A percentile compares a stretch with the other conserved stretches of the same genome.
phyloP scores from a whole-genome alignment of 2,113 vertebrate genomes.

The Triplophysa rosa region DNA sequence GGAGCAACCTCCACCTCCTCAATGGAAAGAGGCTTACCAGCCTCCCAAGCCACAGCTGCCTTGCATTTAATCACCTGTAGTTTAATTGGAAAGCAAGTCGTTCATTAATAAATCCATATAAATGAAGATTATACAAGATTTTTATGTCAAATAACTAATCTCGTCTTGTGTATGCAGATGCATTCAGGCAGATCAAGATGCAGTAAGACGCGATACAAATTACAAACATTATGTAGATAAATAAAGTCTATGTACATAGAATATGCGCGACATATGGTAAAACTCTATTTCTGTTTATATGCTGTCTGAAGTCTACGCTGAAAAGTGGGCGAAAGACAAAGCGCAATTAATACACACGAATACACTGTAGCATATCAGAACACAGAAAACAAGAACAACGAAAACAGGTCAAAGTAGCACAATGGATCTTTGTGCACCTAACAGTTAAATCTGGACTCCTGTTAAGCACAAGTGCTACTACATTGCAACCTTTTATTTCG shows the following conservation, averaged over 20 bases:
- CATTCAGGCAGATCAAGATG: background rate
- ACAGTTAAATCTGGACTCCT: background rate
- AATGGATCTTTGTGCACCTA: conserved; percentile 6
- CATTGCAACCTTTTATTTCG: background rate
- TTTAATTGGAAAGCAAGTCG: background rate
- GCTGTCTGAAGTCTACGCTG: background rate
- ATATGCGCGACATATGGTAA: background rate
- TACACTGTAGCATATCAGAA: background rate
- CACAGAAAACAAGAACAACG: background rate
- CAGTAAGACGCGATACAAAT: background rate
- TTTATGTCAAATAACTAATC: background rate
- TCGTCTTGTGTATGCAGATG: background rate
- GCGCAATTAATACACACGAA: background rate
- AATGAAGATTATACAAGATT: background rate
- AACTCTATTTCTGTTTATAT: background rate
- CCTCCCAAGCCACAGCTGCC: conserved; percentile 80
- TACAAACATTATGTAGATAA: background rate
- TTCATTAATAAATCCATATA: background rate
- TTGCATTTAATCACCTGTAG: conserved; percentile 81
- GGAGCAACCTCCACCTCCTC: conserved; percentile 82
- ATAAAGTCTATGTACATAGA: background rate
- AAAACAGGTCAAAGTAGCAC: conserved; percentile 15
- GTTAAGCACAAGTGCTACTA: background rate
- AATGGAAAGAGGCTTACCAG: conserved; percentile 74
- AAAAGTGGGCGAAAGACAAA: background rate